Base-by-base conservation (phyloP, 2,888 invertebrate genomes). In the Schrankia costaestrigalis region DNA sequence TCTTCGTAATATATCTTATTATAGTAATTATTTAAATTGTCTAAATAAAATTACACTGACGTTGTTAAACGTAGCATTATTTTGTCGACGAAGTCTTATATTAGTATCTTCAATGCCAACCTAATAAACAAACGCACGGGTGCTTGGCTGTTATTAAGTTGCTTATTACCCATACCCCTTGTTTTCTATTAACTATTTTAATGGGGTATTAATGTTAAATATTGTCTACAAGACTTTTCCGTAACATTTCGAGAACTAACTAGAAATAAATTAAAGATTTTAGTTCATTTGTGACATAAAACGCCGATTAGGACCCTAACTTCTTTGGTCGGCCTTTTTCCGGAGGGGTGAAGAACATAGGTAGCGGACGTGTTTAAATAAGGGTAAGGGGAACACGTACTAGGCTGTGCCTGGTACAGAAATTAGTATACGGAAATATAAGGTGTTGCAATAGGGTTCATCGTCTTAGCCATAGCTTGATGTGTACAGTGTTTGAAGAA, bases 311-410 rank as follows among this genome's bases (percentile, higher is more conserved):
- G 49, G 31, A 40, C 46, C 40, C 42, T 39, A 33, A 53, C 40
- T 37, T 36, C 25, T 26, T 13, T 30, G 39, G 49, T 56, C 49
- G 52, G 46, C 38, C 50, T 43, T 46, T 60, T 64, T 59, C 60
- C 56, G 35, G 47, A 51, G 63, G 66, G 71, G 69, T 51, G 60
- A 52, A 56, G 50, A 57, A 56, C 57, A 55, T 46, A 45, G 43
- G 46, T 42, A 54, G 52, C 44, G 38, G 58, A 65, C 62, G 52
- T 46, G 63, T 57, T 50, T 39, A 44, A 11, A 40, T 53, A 66
- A 65, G 79, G 80, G 75, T 61, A 66, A 67, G 82, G 80, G 77
- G 58, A 70, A 60, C 56, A 62, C 45, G 84, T 78, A 57, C 73
- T 46, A 39, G 60, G 60, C 52, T 44, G 73, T 66, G 62, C 74